phyloP scores from a whole-genome alignment of 2,113 vertebrate species.

The Pachypanchax playfairii region DNA sequence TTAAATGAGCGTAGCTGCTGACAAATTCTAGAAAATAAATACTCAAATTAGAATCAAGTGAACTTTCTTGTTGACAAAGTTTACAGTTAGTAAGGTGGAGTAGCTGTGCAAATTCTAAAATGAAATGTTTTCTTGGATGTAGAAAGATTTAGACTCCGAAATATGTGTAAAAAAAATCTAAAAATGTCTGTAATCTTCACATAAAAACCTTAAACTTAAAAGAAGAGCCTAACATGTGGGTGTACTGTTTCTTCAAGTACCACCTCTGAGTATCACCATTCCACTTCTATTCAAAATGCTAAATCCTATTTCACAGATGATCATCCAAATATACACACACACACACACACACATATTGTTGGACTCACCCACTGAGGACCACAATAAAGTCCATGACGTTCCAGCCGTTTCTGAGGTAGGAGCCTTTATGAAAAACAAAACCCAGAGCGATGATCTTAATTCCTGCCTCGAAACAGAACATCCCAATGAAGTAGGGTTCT shows the following conservation, averaged over 20 bases:
- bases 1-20: no score
- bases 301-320: slow-evolving; percentile 41
- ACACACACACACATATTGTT: slow-evolving; percentile 8
- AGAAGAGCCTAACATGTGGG: slow-evolving; percentile 1
- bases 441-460: slow-evolving; percentile 98
- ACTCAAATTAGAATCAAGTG: no score
- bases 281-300: slow-evolving; percentile 9
- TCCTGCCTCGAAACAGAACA: slow-evolving; percentile 98
- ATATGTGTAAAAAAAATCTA: neutral
- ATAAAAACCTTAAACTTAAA: no score
- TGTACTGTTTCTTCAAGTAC: neutral
- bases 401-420: slow-evolving; percentile 97
- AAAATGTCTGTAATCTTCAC: slow-evolving; percentile 5
- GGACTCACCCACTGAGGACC: slow-evolving; percentile 95
- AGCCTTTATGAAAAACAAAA: slow-evolving; percentile 97
- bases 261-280: slow-evolving; percentile 1
- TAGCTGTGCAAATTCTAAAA: neutral
- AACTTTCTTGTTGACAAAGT: neutral
- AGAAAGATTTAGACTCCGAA: no score
- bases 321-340: neutral
- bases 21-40: no score
- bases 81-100: neutral
- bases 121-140: neutral
- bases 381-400: slow-evolving; percentile 99
- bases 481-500: slow-evolving; percentile 98